A percentile compares a stretch with the other conserved stretches of the same genome.
phyloP scores from a whole-genome alignment of 2,113 vertebrate species.

The Ictalurus furcatus region DNA sequence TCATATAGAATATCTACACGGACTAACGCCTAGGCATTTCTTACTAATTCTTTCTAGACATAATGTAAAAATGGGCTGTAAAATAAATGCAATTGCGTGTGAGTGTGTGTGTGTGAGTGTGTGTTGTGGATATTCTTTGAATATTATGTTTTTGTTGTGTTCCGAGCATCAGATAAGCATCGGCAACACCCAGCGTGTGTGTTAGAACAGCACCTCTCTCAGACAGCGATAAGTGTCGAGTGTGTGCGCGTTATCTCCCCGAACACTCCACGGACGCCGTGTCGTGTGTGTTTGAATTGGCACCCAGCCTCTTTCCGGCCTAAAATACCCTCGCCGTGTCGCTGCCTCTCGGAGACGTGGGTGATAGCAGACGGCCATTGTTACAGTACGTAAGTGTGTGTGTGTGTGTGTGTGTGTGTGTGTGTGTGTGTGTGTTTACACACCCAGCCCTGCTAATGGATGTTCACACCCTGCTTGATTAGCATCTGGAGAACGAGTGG shows the following conservation, averaged over 20 bases:
- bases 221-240: slow-evolving; percentile 59
- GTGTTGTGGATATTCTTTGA: neutral
- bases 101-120: too few species aligned
- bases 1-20: too few species aligned
- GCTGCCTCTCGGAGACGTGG: slow-evolving; percentile 67
- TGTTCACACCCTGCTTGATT: slow-evolving; percentile 49
- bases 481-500: slow-evolving; percentile 39
- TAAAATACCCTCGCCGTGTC: slow-evolving; percentile 77
- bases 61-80: too few species aligned
- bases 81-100: neutral
- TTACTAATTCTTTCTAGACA: too few species aligned
- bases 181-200: slow-evolving; percentile 25
- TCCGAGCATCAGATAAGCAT: slow-evolving; percentile 60
- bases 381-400: slow-evolving; percentile 48
- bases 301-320: slow-evolving; percentile 83
- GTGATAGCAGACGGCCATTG: slow-evolving; percentile 71
- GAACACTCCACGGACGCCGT: slow-evolving; percentile 79
- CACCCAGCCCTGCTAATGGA: slow-evolving; percentile 43
- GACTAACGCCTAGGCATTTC: too few species aligned
- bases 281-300: slow-evolving; percentile 90
- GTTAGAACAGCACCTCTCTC: slow-evolving; percentile 42
- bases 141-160: slow-evolving; percentile 14
- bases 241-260: slow-evolving; percentile 73
- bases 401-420: slow-evolving; percentile 33
- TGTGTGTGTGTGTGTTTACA: slow-evolving; percentile 33